Percentiles rank a stretch among this genome's conserved stretches.
These are phyloP conservation scores for Clitarchus hookeri DNA, from an alignment of 2,888 invertebrate genomes.

Conservation along the genomic window DNA sequence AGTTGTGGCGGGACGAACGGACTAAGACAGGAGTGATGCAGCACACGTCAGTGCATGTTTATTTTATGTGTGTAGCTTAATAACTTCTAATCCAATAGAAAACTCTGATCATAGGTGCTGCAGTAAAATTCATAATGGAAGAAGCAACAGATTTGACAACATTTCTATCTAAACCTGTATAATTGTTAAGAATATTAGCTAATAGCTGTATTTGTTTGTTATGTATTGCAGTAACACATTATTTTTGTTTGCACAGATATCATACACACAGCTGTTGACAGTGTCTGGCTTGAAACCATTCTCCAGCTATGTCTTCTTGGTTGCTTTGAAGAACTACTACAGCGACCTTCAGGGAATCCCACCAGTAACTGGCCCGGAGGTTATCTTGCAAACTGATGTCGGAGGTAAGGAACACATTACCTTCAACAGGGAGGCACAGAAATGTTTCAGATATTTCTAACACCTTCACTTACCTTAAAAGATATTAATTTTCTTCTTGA, in stretches of 20 bases:
- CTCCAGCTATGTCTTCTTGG: conserved; percentile 73
- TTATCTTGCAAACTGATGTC: conserved; percentile 72
- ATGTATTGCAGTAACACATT: background rate
- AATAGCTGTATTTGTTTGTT: background rate
- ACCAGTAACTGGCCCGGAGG: conserved; percentile 59
- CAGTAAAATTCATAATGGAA: too few relatives aligned
- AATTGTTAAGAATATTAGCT: background rate
- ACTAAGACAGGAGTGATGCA: too few relatives aligned
- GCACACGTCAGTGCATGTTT: too few relatives aligned
- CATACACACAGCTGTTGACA: conserved; percentile 64
- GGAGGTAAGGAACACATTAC: conserved; percentile 62
- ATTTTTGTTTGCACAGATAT: conserved; percentile 39
- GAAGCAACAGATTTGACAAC: background rate
- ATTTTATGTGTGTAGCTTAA: too few relatives aligned
- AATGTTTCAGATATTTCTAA: background rate
- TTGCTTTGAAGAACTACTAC: conserved; percentile 79
- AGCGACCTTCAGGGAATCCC: conserved; percentile 62
- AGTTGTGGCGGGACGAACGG: too few relatives aligned
- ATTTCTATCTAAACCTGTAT: background rate
- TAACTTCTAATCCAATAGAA: too few relatives aligned
- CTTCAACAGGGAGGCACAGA: too few relatives aligned
- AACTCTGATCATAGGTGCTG: too few relatives aligned
- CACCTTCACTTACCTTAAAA: background rate
- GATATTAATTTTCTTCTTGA: too few relatives aligned
- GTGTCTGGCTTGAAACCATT: conserved; percentile 73